These are phyloP conservation scores for Drosophila anceps DNA, from an alignment of 2,888 invertebrate species.

Conservation along the genomic window DNA sequence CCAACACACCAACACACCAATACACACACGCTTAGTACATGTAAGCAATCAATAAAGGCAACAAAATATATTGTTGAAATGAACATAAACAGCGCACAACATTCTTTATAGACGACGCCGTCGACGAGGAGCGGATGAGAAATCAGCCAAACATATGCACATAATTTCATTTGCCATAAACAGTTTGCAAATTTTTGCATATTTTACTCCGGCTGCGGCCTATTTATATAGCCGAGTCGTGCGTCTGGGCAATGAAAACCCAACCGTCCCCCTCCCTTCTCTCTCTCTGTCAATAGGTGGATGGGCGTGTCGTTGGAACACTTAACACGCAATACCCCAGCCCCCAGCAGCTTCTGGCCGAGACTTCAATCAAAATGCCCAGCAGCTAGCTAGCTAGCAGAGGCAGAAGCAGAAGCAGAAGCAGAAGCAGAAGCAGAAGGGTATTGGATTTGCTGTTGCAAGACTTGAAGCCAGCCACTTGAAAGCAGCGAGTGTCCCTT, in stretches of 20 bases:
- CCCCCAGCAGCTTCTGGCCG: conserved; percentile 3
- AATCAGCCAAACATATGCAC: conserved; percentile 46
- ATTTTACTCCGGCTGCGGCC: conserved; percentile 38
- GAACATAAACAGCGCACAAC: conserved; percentile 36
- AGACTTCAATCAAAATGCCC: conserved; percentile 40
- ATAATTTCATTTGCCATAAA: conserved; percentile 58
- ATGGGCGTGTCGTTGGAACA: conserved; percentile 22
- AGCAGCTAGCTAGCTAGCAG: background rate
- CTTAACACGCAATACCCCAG: conserved; percentile 46
- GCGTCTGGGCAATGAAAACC: conserved; percentile 6
- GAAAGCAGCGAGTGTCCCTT: conserved; percentile 20
- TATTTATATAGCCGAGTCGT: conserved; percentile 37
- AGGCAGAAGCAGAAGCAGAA: background rate
- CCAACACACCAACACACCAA: background rate
- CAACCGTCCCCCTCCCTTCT: background rate
- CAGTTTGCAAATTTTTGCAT: conserved; percentile 52
- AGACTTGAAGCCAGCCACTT: conserved; percentile 8
- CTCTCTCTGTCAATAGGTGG: background rate
- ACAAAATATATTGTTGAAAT: conserved; percentile 25
- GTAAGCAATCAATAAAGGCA: conserved; percentile 46
- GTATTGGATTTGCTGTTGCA: background rate
- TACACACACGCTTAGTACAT: conserved; percentile 2
- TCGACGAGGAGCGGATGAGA: conserved; percentile 20
- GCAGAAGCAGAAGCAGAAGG: background rate
- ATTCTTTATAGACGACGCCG: conserved; percentile 25